Evolutionary conservation across 1,140 invertebrate genomes (phyloP), one percentile per base, ranked within the genome.

Genomic region (Aphaenogaster ashmeadi): DNA sequence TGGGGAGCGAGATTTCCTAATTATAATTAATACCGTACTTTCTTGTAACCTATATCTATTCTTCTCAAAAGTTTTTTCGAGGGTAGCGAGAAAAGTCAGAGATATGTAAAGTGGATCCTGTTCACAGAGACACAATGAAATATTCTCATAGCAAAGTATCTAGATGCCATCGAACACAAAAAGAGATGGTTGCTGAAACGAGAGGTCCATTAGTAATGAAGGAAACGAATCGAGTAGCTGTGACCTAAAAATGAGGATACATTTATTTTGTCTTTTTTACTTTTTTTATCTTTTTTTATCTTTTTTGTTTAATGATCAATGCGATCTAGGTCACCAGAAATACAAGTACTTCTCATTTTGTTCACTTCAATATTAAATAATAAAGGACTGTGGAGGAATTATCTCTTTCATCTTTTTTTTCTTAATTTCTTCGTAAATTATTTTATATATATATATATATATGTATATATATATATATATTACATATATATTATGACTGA

Each of bases 201-300:
- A 91, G 85, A 91, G 90, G 89, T 91, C 90, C 66, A 86, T 91
- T 91, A 90, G 84, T 91, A 91, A 92, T 92, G 87, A 91, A 90
- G 85, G 87, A 91, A 88, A 91, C 89, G 84, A 92, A 90, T 90
- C 87, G 84, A 90, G 91, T 91, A 90, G 86, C 93, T 96, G 94
- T 96, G 96, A 97, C 96, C 96, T 97, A 97, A 97, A 97, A 97
- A 97, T 97, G 96, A 97, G 96, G 96, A 96, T 97, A 97, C 96
- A 97, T 97, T 97, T 97, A 96, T 97, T 97, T 94, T 93, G 90
- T 92, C 93, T 94, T 94, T 93, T 96, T 96, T 96, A 96, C 96
- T 96, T 96, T 97, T 97, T 96, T 97, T 96, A 90, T 91, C 91
- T 94, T 94, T 93, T 96, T 96, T 54, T 89, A 87, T 90, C 86